Evolutionary conservation across 2,113 vertebrate species (phyloP).

Genomic region (Lynx canadensis): DNA sequence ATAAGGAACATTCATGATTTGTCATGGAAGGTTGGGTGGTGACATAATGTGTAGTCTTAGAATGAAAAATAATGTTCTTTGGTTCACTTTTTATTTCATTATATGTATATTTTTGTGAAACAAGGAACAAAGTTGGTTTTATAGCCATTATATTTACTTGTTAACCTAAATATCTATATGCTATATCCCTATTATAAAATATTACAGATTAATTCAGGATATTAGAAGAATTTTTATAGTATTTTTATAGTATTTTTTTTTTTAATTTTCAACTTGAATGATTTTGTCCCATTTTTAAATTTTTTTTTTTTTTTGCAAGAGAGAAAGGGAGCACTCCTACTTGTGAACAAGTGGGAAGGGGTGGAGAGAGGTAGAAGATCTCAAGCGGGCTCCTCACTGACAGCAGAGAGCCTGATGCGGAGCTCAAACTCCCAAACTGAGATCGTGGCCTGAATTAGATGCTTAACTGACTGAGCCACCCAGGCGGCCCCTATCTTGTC

Average conservation of each 20-base stretch:
- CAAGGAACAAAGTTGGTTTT: conserved; percentile 27
- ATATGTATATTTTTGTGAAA: background rate
- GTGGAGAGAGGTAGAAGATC: too few species aligned
- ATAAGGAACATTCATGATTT: conserved; percentile 21
- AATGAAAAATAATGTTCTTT: conserved; percentile 24
- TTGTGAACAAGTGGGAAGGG: too few species aligned
- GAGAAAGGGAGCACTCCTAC: too few species aligned
- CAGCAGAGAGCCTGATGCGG: too few species aligned
- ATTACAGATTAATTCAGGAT: conserved; percentile 17
- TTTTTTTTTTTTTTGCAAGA: too few species aligned
- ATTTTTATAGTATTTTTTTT: conserved; percentile 23
- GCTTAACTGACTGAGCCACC: too few species aligned
- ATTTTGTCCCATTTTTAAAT: background rate
- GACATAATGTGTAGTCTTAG: conserved; percentile 56
- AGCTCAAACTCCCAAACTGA: too few species aligned
- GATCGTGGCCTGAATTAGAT: too few species aligned
- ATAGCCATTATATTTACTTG: background rate
- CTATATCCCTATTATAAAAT: background rate
- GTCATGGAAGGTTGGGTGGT: conserved; percentile 31
- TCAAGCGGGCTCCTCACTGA: too few species aligned
- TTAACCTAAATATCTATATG: background rate
- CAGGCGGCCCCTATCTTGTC: background rate
- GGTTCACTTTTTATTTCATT: conserved; percentile 46
- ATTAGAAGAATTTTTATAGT: conserved; percentile 30
- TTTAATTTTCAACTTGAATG: background rate